Percentiles rank a stretch among this genome's conserved stretches.
phyloP scores from a whole-genome alignment of 2,113 vertebrate genomes.

The Prunella fulvescens region DNA sequence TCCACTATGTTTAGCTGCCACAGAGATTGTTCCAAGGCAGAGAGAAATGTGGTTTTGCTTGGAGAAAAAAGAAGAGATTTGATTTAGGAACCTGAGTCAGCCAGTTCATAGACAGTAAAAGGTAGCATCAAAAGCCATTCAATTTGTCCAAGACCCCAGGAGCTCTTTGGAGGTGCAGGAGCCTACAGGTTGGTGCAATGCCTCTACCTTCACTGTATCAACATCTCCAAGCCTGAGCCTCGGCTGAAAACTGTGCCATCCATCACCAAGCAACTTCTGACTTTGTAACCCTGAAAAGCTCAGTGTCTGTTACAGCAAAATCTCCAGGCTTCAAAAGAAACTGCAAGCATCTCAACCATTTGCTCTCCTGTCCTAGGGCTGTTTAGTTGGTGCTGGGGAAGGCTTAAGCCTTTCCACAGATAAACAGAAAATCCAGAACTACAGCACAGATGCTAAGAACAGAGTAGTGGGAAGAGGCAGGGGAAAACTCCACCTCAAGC shows the following conservation, averaged over 20 bases:
- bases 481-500: background rate
- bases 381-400: background rate
- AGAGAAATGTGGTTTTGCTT: background rate
- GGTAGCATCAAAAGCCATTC: background rate
- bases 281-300: background rate
- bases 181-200: background rate
- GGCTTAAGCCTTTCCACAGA: background rate
- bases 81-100: background rate
- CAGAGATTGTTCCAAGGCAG: background rate
- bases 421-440: background rate
- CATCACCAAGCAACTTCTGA: background rate
- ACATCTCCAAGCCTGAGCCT: background rate
- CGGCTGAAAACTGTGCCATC: fast-evolving
- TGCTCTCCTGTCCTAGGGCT: background rate
- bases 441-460: background rate
- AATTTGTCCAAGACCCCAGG: background rate
- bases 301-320: background rate
- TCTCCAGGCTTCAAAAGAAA: background rate
- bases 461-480: background rate
- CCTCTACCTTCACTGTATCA: background rate
- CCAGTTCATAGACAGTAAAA: background rate
- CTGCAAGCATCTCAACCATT: background rate
- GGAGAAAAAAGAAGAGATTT: background rate
- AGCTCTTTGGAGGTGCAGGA: background rate
- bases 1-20: background rate